Evolutionary conservation across 2,888 invertebrate species (phyloP), one percentile per base, ranked within the genome.

Genomic region (Netelia melanura): DNA sequence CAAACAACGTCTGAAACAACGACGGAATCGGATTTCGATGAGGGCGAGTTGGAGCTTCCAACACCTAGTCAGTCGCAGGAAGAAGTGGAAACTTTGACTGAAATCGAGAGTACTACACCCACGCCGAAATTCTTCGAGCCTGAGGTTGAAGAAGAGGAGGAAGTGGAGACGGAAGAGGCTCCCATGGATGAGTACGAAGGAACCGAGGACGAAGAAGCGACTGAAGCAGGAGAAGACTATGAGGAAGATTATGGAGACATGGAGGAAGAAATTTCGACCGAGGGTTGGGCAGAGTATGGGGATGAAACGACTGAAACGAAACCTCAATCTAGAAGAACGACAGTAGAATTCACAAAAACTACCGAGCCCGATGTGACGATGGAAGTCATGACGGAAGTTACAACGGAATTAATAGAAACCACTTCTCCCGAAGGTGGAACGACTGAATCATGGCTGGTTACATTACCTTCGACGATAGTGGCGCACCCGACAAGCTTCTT

Each of bases 21-120:
- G 21, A 23, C 67, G 21, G 23, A 75, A 10, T 72, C 82, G 1
- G 67, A 75, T 70, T 62, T 75, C 9, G 81, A 72, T 9, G 65
- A 77, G 9, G 71, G 14, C 14, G 48, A 81, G 9, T 10, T 75
- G 25, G 70, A 82, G 30, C 38, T 65, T 21, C 10, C 5, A 14
- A 54, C 70, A 6, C 43, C 17, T n/a, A 65, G 48, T 58, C 21
- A 64, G 9, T 64, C 44, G 11, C 43, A 67, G 38, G 83, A 78
- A 58, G 72, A 62, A 21, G 30, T 65, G 30, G 76, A 67, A 23
- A 21, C 67, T 5, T 61, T 25, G 30, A 61, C 30, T 9, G 17
- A 0, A 43, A 17, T 21, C 21, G 65, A 54, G 52, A 30, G 43
- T 62, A 71, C 79, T 17, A 86, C 75, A 23, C 6, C 2, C 8